Evolutionary conservation across 1,140 invertebrate species (phyloP).

Genomic region (Campodea augens): DNA sequence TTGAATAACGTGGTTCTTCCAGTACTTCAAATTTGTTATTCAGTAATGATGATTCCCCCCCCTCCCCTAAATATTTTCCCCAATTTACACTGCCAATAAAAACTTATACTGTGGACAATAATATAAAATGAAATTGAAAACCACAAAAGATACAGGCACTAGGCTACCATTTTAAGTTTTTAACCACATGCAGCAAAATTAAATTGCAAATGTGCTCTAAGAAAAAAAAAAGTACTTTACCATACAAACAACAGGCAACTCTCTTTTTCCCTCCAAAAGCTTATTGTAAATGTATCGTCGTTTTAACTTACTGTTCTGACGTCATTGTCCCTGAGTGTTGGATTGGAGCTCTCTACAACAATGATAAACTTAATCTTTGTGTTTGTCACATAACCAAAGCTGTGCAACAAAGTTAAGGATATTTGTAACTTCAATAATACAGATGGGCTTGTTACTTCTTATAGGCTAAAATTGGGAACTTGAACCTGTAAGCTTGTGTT

Average conservation of each 20-base stretch:
- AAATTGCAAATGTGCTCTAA: not conserved
- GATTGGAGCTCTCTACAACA: constrained; percentile 77
- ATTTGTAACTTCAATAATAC: not conserved
- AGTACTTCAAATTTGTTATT: no score
- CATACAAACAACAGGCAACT: not conserved
- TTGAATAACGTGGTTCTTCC: no score
- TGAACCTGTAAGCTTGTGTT: no score
- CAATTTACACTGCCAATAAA: no score
- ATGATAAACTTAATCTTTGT: constrained; percentile 90
- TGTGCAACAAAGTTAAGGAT: constrained; percentile 25
- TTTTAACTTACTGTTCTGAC: constrained; percentile 59
- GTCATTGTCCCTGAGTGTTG: constrained; percentile 77
- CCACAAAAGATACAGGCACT: not conserved
- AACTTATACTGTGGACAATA: no score
- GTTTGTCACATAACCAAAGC: constrained; percentile 95
- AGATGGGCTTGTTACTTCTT: not conserved
- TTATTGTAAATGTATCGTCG: constrained; percentile 5
- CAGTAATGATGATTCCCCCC: no score
- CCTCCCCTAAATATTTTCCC: no score
- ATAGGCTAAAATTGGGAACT: no score
- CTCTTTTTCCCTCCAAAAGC: not conserved
- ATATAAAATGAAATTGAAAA: not conserved
- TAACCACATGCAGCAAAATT: no score
- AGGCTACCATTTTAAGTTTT: not conserved
- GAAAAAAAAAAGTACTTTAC: not conserved